Percentiles rank a stretch among this genome's conserved stretches.
Conservation (phyloP, 2,113 vertebrate species). For the Lagopus muta region DNA sequence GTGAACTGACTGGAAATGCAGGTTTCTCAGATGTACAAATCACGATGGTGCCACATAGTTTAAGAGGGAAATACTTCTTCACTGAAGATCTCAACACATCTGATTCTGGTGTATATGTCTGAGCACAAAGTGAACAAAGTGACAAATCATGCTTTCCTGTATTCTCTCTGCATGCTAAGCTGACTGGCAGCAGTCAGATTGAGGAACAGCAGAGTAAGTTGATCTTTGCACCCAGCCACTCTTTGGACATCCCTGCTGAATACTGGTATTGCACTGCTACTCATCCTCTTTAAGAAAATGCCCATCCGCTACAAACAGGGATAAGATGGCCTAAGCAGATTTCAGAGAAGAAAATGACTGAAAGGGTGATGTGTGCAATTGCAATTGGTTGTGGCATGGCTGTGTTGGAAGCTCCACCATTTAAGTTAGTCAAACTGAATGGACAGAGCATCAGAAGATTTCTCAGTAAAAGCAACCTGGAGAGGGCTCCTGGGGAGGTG, state of each 20-base stretch:
- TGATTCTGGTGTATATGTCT: not conserved
- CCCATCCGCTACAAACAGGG: not conserved
- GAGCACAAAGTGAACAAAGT: not conserved
- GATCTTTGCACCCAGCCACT: not conserved
- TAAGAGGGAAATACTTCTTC: not conserved
- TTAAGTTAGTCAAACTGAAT: not conserved
- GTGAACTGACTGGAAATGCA: not conserved
- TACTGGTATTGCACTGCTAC: not conserved
- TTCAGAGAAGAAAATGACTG: not conserved
- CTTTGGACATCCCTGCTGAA: not conserved
- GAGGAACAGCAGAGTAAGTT: not conserved
- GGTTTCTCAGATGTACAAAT: not conserved
- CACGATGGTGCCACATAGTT: not conserved
- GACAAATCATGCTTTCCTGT: not conserved
- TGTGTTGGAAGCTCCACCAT: not conserved
- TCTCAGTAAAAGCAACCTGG: not conserved
- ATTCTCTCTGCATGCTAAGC: not conserved
- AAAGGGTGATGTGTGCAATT: not conserved
- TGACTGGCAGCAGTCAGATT: not conserved
- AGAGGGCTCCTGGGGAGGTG: not conserved
- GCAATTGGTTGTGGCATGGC: not conserved
- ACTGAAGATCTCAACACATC: fast-evolving
- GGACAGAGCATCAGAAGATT: not conserved
- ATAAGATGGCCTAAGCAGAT: not conserved
- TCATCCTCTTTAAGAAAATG: not conserved